These are phyloP conservation scores for Sitobion miscanthi DNA, from an alignment of 1,140 invertebrate genomes.

Conservation along the genomic window DNA sequence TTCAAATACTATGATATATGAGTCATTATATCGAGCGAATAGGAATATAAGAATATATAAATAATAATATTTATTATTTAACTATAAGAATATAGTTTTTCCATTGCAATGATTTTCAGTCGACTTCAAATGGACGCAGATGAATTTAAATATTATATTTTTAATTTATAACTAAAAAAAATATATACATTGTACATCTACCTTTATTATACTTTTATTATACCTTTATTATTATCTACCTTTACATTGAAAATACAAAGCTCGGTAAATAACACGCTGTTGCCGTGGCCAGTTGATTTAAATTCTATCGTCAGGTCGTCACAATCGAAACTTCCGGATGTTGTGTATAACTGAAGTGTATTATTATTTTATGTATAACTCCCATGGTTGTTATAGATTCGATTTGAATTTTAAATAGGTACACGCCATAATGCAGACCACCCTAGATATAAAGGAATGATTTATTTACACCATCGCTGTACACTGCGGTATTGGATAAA, in stretches of 20 bases:
- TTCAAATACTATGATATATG: background rate
- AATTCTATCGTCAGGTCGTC: background rate
- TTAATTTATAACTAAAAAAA: background rate
- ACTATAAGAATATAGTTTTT: background rate
- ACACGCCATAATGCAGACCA: background rate
- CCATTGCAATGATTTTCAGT: background rate
- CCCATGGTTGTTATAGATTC: background rate
- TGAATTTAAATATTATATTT: background rate
- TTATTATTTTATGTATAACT: background rate
- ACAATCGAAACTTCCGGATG: background rate
- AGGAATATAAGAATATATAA: too few species aligned
- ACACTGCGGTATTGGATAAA: background rate
- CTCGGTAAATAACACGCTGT: background rate
- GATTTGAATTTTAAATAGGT: background rate
- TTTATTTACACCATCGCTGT: background rate
- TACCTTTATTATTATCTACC: background rate
- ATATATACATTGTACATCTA: background rate
- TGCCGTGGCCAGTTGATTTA: background rate
- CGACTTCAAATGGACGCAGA: background rate
- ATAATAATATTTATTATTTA: too few species aligned
- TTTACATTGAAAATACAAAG: background rate
- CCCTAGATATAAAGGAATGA: background rate
- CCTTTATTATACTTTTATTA: background rate
- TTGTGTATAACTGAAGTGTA: background rate
- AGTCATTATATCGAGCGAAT: background rate